A percentile compares a stretch with the other conserved stretches of the same genome.
Evolutionary conservation across 2,113 vertebrate genomes (phyloP).

Genomic region (Sardina pilchardus): DNA sequence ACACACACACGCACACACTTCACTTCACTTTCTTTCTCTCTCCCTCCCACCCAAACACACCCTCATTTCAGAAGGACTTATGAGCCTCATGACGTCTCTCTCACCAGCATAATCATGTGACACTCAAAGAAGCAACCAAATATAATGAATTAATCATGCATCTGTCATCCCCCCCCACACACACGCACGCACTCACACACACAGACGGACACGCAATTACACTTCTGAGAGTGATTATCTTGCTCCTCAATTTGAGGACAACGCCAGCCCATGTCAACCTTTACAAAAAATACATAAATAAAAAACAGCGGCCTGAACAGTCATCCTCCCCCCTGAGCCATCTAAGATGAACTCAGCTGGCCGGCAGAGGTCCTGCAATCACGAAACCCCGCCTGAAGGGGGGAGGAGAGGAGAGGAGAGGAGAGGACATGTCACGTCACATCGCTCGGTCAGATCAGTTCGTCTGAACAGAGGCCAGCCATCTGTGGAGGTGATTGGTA

Average conservation of each 20-base stretch:
- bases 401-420: not conserved
- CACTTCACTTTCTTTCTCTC: not conserved
- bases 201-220: not conserved
- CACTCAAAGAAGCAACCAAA: not conserved
- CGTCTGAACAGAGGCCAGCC: not conserved
- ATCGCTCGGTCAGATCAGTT: no score
- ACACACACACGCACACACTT: not conserved
- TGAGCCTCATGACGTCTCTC: not conserved
- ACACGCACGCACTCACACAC: constrained; percentile 15
- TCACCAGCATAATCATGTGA: not conserved
- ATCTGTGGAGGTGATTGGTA: not conserved
- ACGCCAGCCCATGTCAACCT: not conserved
- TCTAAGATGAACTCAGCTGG: not conserved
- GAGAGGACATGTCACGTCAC: no score
- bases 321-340: not conserved
- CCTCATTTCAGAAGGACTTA: not conserved
- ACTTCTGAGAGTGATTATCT: not conserved
- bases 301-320: not conserved
- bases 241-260: not conserved
- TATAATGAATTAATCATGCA: not conserved
- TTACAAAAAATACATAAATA: not conserved
- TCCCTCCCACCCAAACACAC: not conserved
- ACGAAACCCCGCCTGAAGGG: not conserved
- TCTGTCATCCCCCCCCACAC: not conserved
- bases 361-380: not conserved